Evolutionary conservation across 2,888 invertebrate species (phyloP), one percentile per base, ranked within the genome.

Genomic region (Ophioninae sp.): DNA sequence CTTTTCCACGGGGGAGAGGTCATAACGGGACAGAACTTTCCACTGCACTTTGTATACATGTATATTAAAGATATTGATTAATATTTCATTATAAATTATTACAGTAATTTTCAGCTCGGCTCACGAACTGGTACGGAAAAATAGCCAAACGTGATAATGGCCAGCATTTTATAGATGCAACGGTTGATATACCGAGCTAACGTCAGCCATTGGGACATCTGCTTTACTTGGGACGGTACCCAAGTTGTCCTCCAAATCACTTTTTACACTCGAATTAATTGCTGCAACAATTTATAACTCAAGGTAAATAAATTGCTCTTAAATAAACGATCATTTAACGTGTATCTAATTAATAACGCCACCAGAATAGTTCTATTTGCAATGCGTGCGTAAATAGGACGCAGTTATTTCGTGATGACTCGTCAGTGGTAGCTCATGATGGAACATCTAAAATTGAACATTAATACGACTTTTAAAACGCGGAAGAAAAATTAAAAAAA

Each of bases 351-450:
- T 44, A 44, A 44, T 44, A 44, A 44, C 8, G 44, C 10, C 7
- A 44, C 8, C 8, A 44, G 13, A 8, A 1, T 44, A 13, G 8
- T 44, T 44, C 44, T 44, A 17, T 56, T 68, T 69, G 61, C 23
- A 7, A 44, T 62, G 10, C 37, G 44, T 78, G 21, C 10, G 13
- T 50, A 56, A 70, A 64, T 64, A 57, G 64, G 23, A 57, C 50
- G 64, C 72, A 39, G 20, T 72, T 57, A 41, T 72, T 79, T n/a
- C 37, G 10, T 37, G 7, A 70, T 62, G 8, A 37, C 61, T 41
- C 23, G 2, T 37, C 39, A 20, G 30, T 75, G 65, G n/a, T 39
- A 6, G 23, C 39, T 65, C 6, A 5, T 20, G 20, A 59, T 59
- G n/a, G 23, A 30, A 50, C 50, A 50, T 13, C 50, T 50, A 2